Evolutionary conservation across 2,113 vertebrate species (phyloP).

Genomic region (Siphamia tubifer): DNA sequence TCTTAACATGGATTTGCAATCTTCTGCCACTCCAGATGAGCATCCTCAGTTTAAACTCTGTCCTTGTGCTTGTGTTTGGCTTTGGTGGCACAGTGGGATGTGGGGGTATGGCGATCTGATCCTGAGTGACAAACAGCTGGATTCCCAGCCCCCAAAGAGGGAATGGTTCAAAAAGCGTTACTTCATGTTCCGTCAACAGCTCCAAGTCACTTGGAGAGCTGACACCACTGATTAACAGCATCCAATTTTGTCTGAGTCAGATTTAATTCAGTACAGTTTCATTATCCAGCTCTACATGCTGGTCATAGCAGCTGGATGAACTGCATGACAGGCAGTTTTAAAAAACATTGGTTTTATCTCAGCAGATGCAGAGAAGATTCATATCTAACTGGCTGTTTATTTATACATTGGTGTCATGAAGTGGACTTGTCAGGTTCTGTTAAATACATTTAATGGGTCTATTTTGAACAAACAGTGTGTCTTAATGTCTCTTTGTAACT

Average conservation of each 20-base stretch:
- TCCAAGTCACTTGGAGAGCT: background rate
- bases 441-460: no score
- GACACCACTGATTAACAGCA: slow-evolving; percentile 33
- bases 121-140: slow-evolving; percentile 32
- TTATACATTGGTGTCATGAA: background rate
- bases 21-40: background rate
- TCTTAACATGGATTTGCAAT: no score
- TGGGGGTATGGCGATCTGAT: slow-evolving; percentile 1
- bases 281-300: slow-evolving; percentile 18
- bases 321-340: slow-evolving; percentile 26
- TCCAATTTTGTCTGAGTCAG: slow-evolving; percentile 8
- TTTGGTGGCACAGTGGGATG: background rate
- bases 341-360: slow-evolving; percentile 28
- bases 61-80: background rate
- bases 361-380: slow-evolving; percentile 1
- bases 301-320: background rate
- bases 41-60: background rate
- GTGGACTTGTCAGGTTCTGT: background rate
- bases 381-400: background rate
- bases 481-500: no score
- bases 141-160: background rate
- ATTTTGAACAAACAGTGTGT: no score
- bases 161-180: background rate
- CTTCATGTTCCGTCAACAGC: background rate
- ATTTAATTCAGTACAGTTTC: slow-evolving; percentile 36